Evolutionary conservation across 2,888 invertebrate species (phyloP).

Genomic region (Stramonita haemastoma): DNA sequence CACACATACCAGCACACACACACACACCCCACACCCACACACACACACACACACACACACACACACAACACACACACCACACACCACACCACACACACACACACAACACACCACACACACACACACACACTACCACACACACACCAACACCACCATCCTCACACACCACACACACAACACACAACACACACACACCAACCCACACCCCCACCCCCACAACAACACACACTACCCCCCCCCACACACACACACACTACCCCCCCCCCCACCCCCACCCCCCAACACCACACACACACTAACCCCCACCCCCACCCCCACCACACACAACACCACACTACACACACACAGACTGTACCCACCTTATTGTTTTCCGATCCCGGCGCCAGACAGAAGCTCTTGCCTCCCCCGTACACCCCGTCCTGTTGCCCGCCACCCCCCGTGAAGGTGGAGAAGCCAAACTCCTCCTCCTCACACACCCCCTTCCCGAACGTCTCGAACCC

Average conservation of each 20-base stretch:
- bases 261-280: too few species aligned
- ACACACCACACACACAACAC: background rate
- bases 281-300: background rate
- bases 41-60: too few species aligned
- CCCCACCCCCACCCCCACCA: background rate
- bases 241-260: background rate
- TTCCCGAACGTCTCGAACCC: conserved; percentile 39
- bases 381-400: conserved; percentile 30
- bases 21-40: too few species aligned
- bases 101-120: background rate
- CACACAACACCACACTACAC: background rate
- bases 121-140: background rate
- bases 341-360: background rate
- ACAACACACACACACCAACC: background rate
- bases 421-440: conserved; percentile 21
- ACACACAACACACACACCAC: too few species aligned
- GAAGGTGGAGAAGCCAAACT: conserved; percentile 39
- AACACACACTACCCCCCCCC: background rate
- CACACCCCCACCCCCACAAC: too few species aligned
- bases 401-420: conserved; percentile 14
- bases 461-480: conserved; percentile 36
- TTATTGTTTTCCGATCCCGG: background rate
- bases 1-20: background rate
- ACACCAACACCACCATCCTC: conserved; percentile 7
- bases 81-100: background rate